Evolutionary conservation across 2,888 invertebrate genomes (phyloP).

Genomic region (Catocala nupta): DNA sequence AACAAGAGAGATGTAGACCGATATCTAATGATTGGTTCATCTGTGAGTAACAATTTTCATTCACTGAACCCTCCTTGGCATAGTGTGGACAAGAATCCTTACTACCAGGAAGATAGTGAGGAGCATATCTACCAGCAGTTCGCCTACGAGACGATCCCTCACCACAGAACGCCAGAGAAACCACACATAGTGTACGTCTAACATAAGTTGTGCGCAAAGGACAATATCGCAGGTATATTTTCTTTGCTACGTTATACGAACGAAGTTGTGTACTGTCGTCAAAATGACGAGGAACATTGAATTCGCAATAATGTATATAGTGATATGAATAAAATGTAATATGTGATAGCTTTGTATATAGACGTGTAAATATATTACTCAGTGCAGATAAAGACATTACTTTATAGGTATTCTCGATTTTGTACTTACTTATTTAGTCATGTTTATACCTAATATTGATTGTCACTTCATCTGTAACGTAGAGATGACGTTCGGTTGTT

Average conservation of each 20-base stretch:
- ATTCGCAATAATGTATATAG: constrained; percentile 86
- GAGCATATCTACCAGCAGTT: constrained; percentile 86
- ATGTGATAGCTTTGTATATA: constrained; percentile 87
- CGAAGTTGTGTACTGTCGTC: constrained; percentile 68
- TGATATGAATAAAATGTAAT: constrained; percentile 83
- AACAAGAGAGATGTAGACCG: constrained; percentile 83
- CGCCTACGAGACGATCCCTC: constrained; percentile 85
- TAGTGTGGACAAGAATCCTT: constrained; percentile 83
- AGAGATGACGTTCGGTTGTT: constrained; percentile 65
- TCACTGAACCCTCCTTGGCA: constrained; percentile 85
- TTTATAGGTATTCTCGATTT: constrained; percentile 73
- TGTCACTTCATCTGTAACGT: constrained; percentile 58
- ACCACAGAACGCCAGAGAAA: constrained; percentile 85
- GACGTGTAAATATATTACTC: constrained; percentile 80
- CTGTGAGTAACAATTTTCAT: constrained; percentile 84
- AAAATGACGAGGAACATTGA: constrained; percentile 70
- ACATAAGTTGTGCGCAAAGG: constrained; percentile 80
- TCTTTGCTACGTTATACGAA: constrained; percentile 72
- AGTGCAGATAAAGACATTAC: constrained; percentile 76
- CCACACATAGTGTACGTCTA: constrained; percentile 88
- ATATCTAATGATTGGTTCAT: constrained; percentile 85
- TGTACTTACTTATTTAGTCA: constrained; percentile 81
- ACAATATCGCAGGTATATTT: constrained; percentile 75
- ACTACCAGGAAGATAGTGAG: constrained; percentile 82
- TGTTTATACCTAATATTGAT: constrained; percentile 61